phyloP scores from a whole-genome alignment of 2,888 invertebrate species.

The Heliothis peltigera region DNA sequence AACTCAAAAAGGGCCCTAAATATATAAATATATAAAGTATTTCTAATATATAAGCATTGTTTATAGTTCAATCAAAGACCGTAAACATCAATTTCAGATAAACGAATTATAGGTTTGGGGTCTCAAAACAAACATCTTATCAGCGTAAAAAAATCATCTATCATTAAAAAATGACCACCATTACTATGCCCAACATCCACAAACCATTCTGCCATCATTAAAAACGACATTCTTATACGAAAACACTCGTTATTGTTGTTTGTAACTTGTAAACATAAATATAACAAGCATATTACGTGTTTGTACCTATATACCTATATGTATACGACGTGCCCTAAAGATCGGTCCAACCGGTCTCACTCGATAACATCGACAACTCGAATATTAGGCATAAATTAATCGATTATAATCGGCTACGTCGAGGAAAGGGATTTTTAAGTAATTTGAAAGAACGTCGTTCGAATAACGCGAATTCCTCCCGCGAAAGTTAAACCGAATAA shows the following conservation, averaged over 20 bases:
- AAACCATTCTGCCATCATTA: slow-evolving; percentile 33
- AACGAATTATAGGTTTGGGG: no score
- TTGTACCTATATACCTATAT: not conserved
- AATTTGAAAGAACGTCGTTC: slow-evolving; percentile 46
- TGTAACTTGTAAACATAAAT: slow-evolving; percentile 49
- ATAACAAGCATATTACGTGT: slow-evolving; percentile 51
- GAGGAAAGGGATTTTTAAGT: slow-evolving; percentile 44
- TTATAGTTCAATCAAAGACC: no score
- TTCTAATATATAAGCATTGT: no score
- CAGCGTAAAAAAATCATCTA: not conserved
- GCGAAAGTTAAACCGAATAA: slow-evolving; percentile 7
- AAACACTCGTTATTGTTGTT: slow-evolving; percentile 53
- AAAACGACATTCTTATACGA: slow-evolving; percentile 51
- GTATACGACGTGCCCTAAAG: slow-evolving; percentile 38
- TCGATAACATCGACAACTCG: slow-evolving; percentile 74
- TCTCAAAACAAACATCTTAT: no score
- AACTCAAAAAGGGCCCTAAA: no score
- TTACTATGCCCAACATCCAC: not conserved
- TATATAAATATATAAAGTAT: no score
- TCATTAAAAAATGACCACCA: not conserved
- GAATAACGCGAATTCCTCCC: slow-evolving; percentile 25
- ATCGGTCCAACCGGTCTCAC: slow-evolving; percentile 64
- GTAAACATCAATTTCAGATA: no score
- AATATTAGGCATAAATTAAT: slow-evolving; percentile 82
- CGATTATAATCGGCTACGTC: slow-evolving; percentile 76